Base-by-base conservation (phyloP, 2,888 invertebrate genomes). In the Coelinius sp. region DNA sequence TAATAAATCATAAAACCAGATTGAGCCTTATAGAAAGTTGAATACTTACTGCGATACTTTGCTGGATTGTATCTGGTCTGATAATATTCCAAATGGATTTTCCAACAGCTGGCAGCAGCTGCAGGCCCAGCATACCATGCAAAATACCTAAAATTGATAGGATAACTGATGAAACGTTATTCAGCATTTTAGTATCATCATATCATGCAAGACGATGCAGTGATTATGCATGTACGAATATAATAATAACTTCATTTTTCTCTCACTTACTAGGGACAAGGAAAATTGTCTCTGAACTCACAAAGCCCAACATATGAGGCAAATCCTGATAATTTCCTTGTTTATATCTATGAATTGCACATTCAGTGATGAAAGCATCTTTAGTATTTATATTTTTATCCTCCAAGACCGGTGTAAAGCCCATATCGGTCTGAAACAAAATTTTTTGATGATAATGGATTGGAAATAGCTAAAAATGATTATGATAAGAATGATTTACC, bases 101-200 rank as follows among this genome's bases (percentile, higher is more conserved):
- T 14, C n/a, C 14, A 4, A 12, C 12, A 27, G 17, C 5, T 25
- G 0, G 7, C 27, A n/a, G 2, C 3, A 6, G 1, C 1, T 27
- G 6, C 0, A 2, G 3, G 17, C 14, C 31, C 81, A 73, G 89
- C 89, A 76, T 20, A 5, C 20, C 12, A 20, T 1, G 12, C 8
- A 10, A 0, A 66, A 27, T 12, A 38, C 68, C 70, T 59, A 44
- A 22, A 44, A 59, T 41, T 12, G 12, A 2, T 12, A 24, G 5
- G 22, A 20, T 8, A 49, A 20, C 2, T n/a, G 17, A 17, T 46
- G n/a, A 44, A 3, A 6, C 12, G 2, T n/a, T 44, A n/a, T n/a
- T n/a, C n/a, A n/a, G n/a, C n/a, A n/a, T n/a, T n/a, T n/a, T n/a
- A n/a, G n/a, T n/a, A n/a, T n/a, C n/a, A n/a, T n/a, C n/a, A n/a